Percentiles rank a stretch among this genome's conserved stretches.
phyloP scores from a whole-genome alignment of 2,888 invertebrate genomes.

The Sthenelais limicola region DNA sequence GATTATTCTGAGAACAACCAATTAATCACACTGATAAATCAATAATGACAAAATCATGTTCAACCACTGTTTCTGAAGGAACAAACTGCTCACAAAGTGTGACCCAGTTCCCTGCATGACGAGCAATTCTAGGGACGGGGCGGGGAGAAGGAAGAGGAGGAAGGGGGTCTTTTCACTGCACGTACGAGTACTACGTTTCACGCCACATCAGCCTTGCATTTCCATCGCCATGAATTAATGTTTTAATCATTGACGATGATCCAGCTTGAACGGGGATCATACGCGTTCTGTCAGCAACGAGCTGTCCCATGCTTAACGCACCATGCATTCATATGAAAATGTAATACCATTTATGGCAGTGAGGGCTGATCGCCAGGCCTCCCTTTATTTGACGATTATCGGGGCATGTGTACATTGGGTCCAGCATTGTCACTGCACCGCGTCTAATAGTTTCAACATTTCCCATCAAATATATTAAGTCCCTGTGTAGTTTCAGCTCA shows the following conservation, averaged over 20 bases:
- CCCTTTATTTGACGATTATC: slow-evolving; percentile 40
- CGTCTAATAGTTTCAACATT: slow-evolving; percentile 31
- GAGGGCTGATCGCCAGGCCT: not conserved
- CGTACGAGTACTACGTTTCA: no score
- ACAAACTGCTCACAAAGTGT: no score
- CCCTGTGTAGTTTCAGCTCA: slow-evolving; percentile 28
- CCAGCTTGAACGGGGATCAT: not conserved
- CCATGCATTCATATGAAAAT: slow-evolving; percentile 39
- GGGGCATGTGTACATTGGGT: not conserved
- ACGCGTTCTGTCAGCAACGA: not conserved
- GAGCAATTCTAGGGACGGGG: no score
- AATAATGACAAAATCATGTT: no score
- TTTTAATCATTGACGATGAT: slow-evolving; percentile 2
- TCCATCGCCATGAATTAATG: not conserved
- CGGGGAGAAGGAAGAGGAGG: no score
- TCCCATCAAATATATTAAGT: slow-evolving; percentile 42
- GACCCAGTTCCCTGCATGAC: no score
- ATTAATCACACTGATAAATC: no score
- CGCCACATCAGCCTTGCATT: not conserved
- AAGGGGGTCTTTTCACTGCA: no score
- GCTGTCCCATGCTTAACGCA: slow-evolving; percentile 3
- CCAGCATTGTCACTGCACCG: slow-evolving; percentile 13
- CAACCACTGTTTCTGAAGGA: no score
- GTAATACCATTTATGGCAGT: slow-evolving; percentile 35
- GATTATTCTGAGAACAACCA: no score